Base-by-base conservation (phyloP, 2,888 invertebrate species). In the Andrena trimmerana region DNA sequence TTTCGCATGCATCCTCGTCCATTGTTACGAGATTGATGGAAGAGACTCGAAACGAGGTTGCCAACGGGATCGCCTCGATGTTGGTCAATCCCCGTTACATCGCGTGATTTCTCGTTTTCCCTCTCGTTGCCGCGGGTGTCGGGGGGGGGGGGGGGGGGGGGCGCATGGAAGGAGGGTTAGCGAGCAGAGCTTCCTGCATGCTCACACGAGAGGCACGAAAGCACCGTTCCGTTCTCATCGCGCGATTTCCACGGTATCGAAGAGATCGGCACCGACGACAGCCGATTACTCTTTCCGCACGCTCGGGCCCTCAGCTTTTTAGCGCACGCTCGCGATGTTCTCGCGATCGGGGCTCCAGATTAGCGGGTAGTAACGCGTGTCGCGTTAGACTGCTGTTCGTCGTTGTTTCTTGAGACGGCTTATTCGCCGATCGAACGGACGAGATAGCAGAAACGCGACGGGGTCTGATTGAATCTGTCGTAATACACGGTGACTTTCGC, bases 71-170 rank as follows among this genome's bases (percentile, higher is more conserved):
- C 73, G 76, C 48, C 50, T 65, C 27, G 65, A 72, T 70, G 77
- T 65, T 48, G 50, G 42, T 36, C 31, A 57, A 77, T 36, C 50
- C 65, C 29, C 29, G 50, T 33, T 57, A 33, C 52, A 8, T 86
- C 62, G 81, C 83, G 79, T 86, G 87, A 85, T 78, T 81, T 81
- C 70, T 81, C 62, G 57, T 67, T 76, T 76, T 74, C 68, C 57
- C 59, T 24, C 27, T 27, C 10, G 13, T 50, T 59, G 8, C 2
- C 48, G n/a, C n/a, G 1, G 33, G 5, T 13, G 2, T 29, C 29
- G 24, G 31, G 63, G 20, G 20, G 20, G 0, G 20, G 20, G 1
- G 33, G 5, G n/a, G 2, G 20, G 20, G 24, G 31, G 63, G 2
- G 31, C 27, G 48, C 24, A 29, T 20, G 20, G 10, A 4, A 0